Conservation (phyloP, 2,113 vertebrate genomes). For the Acrocephalus arundinaceus region DNA sequence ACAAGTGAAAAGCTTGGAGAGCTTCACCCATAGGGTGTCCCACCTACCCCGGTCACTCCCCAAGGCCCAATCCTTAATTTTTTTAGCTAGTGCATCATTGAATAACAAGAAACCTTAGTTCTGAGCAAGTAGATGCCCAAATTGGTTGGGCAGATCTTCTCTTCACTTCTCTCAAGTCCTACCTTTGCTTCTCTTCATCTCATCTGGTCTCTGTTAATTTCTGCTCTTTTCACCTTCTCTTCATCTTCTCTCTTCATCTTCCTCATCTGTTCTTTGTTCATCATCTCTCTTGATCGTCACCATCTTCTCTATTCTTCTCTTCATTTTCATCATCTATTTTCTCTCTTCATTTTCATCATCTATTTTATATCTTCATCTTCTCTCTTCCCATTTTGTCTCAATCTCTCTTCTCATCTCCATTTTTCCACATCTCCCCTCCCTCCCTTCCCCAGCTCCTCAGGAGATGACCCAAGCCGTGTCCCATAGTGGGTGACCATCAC, state of each 20-base stretch:
- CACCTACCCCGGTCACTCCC: neutral
- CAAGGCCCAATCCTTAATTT: neutral
- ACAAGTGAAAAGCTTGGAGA: neutral
- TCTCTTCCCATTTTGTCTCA: neutral
- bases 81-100: neutral
- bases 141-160: neutral
- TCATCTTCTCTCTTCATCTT: neutral
- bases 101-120: neutral
- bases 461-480: neutral
- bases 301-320: neutral
- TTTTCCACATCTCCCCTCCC: neutral
- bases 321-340: neutral
- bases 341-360: no score
- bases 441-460: neutral
- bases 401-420: neutral
- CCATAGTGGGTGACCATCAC: accelerated
- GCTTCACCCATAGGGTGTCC: neutral
- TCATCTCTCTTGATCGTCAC: neutral
- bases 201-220: neutral
- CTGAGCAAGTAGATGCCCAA: neutral
- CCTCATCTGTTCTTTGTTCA: neutral
- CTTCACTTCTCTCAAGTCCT: neutral
- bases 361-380: neutral
- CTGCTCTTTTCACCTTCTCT: neutral
- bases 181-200: neutral